A percentile compares a stretch with the other conserved stretches of the same genome.
Conservation (phyloP, 1,140 invertebrate genomes). For the Achatina immaculata region DNA sequence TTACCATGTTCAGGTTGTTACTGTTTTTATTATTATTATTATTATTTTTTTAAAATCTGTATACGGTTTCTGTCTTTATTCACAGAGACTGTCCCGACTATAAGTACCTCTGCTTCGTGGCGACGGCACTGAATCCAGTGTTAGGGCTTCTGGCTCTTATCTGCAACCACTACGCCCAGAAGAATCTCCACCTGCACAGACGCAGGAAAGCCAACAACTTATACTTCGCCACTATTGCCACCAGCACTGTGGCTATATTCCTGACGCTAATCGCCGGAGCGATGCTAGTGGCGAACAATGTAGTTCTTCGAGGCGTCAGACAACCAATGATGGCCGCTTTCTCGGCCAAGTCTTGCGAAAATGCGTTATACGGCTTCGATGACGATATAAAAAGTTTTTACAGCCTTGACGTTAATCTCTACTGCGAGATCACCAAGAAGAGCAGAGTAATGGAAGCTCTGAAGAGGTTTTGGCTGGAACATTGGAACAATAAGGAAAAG, state of each 20-base stretch:
- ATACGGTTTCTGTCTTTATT: no score
- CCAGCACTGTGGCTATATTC: slow-evolving; percentile 20
- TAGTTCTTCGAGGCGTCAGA: background rate
- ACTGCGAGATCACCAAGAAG: slow-evolving; percentile 7
- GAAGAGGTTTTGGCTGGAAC: background rate
- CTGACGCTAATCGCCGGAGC: background rate
- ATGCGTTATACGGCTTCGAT: background rate
- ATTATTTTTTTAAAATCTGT: no score
- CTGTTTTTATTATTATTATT: no score
- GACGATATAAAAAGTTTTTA: background rate
- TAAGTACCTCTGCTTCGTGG: slow-evolving; percentile 13
- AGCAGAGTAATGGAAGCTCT: slow-evolving; percentile 6
- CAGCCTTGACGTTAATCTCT: background rate
- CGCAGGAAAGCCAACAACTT: slow-evolving; percentile 19
- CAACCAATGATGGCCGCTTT: no score
- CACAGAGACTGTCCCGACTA: slow-evolving; percentile 20
- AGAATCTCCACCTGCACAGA: background rate
- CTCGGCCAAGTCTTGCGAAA: background rate
- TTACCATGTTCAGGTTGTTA: no score
- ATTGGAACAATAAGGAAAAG: background rate
- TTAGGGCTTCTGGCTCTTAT: background rate
- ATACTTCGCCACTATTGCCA: slow-evolving; percentile 6
- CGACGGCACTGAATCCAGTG: background rate
- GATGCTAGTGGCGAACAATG: background rate
- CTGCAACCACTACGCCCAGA: background rate